Evolutionary conservation across 2,113 vertebrate genomes (phyloP), one percentile per base, ranked within the genome.

Genomic region (Stigmatopora nigra): DNA sequence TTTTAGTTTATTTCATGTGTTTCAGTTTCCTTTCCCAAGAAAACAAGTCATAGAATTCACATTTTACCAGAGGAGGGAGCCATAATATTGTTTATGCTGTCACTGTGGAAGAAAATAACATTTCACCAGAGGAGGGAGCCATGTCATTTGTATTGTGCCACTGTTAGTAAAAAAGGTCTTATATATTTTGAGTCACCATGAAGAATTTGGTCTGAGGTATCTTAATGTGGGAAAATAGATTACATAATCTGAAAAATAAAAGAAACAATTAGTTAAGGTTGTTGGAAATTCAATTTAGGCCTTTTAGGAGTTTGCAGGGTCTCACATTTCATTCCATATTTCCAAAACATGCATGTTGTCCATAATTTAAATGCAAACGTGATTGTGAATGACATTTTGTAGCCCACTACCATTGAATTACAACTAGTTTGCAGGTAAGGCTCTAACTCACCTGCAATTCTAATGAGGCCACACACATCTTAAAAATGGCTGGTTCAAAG

Each of bases 21-120:
- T 41, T 41, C 38, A 1, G 38, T 51, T 51, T 51, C 7, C 17
- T 51, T 19, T 7, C n/a, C 19, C 49, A 55, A 51, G 31, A 36
- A 12, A 57, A 55, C 22, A 12, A 15, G 41, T 49, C 15, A 11
- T 20, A 6, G 13, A 19, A 1, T 13, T 4, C 61, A 1, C 38
- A 7, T 11, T 1, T 0, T 0, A 67, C 70, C 87, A 80, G 8
- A 61, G 83, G 88, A 84, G 73, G 84, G 79, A 14, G 76, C 67
- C 60, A 68, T 16, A 69, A 48, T 7, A 41, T 36, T 41, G 38
- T 41, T 41, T 41, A 31, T 41, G 9, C 6, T 41, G 38, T 41
- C 2, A 41, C 9, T 41, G 38, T 41, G 38, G 38, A 41, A 41
- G 25, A 41, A 41, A 41, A 41, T 41, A 41, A 7, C 9, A 41